Percentiles rank a stretch among this genome's conserved stretches.
Evolutionary conservation across 2,113 vertebrate species (phyloP).

Genomic region (Istiophorus platypterus): DNA sequence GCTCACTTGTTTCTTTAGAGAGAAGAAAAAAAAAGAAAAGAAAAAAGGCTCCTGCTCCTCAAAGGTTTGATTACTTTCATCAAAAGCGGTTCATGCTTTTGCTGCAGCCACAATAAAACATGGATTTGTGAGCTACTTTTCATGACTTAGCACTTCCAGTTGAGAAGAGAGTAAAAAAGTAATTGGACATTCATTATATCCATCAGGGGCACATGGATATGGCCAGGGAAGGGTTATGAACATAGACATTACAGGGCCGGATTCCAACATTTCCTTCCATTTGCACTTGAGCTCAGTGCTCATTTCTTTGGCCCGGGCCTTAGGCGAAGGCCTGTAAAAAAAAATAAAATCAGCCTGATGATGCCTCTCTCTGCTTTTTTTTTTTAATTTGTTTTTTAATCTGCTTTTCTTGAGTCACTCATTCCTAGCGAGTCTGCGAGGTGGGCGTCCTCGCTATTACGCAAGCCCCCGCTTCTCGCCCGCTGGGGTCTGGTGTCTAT

Average conservation of each 20-base stretch:
- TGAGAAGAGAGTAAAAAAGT: not conserved
- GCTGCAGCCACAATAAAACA: not conserved
- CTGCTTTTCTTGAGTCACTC: conserved; percentile 74
- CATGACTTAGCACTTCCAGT: not conserved
- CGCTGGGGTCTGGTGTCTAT: conserved; percentile 80
- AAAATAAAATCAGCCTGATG: too few species aligned
- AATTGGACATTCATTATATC: not conserved
- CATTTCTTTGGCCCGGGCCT: not conserved
- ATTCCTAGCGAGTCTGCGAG: conserved; percentile 67
- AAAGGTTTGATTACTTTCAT: not conserved
- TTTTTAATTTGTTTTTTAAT: too few species aligned
- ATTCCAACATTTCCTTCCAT: not conserved
- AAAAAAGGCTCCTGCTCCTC: too few species aligned
- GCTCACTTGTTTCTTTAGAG: not conserved
- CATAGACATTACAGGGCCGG: not conserved
- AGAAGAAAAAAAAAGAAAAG: too few species aligned
- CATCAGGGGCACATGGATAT: not conserved
- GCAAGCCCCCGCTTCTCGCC: conserved; percentile 73
- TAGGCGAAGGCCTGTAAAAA: not conserved
- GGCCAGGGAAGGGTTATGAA: too few species aligned
- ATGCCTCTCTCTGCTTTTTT: conserved; percentile 28
- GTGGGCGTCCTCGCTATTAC: conserved; percentile 81
- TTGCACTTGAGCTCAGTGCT: not conserved
- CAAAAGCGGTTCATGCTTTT: not conserved
- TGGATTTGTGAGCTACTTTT: too few species aligned